Evolutionary conservation across 2,888 invertebrate genomes (phyloP), one percentile per base, ranked within the genome.

Genomic region (Adineta ricciae): DNA sequence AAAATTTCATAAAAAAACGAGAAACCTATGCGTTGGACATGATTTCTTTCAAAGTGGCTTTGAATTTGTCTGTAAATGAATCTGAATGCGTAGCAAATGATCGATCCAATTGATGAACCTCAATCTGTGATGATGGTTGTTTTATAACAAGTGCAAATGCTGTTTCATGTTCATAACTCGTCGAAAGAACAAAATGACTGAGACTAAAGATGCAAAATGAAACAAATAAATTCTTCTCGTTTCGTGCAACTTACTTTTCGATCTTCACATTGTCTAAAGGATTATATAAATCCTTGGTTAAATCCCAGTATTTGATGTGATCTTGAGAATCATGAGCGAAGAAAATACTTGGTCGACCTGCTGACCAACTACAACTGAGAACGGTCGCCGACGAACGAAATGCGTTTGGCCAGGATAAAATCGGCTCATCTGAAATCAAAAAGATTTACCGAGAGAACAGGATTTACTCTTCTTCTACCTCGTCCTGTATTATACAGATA

Each of bases 281-380:
- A 41, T 78, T 11, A 41, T 41, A 38, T 24, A 2, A 8, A 41
- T 78, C 24, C n/a, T 41, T 78, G 0, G 41, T 41, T 78, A 78
- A 41, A 78, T 78, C 78, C 78, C 78, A 78, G 41, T 78, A 78
- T 78, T 78, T 78, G n/a, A 78, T 78, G 24, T 38, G 21, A n/a
- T 41, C 78, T n/a, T 24, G 24, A 41, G 41, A 41, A 78, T 78
- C 78, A n/a, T 78, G 41, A 24, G 78, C 78, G n/a, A 78, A 78
- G 41, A 78, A 78, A 3, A 78, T n/a, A 78, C 78, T 78, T 14
- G 41, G 2, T 14, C 78, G 38, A 8, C 41, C n/a, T 14, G 41
- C 11, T 11, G 41, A 41, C 78, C 78, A 78, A 24, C 9, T n/a
- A n/a, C 78, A 78, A 38, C 78, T 41, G n/a, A 41, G 41, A 78